phyloP scores from a whole-genome alignment of 2,888 invertebrate species.

The Perizoma flavofasciatum region DNA sequence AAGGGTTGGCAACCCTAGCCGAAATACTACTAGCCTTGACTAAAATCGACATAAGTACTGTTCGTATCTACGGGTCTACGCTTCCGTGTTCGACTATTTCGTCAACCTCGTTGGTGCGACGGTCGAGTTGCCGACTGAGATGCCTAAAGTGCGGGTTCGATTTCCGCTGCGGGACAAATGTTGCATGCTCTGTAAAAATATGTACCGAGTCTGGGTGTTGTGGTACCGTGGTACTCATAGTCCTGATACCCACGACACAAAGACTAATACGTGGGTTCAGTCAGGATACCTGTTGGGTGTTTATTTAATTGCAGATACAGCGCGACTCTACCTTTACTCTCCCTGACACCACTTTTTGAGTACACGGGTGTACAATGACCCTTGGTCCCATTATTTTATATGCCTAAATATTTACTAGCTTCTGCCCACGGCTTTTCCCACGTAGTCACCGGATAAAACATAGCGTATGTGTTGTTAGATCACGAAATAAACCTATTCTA shows the following conservation, averaged over 20 bases:
- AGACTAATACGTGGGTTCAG: too few relatives aligned
- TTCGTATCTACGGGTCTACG: slow-evolving; percentile 53
- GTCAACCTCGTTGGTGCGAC: slow-evolving; percentile 24
- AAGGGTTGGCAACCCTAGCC: slow-evolving; percentile 35
- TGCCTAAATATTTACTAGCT: too few relatives aligned
- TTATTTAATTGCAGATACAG: not conserved
- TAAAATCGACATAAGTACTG: slow-evolving; percentile 50
- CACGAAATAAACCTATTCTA: too few relatives aligned
- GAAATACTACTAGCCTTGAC: slow-evolving; percentile 71
- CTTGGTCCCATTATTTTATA: too few relatives aligned
- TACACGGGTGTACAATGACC: not conserved
- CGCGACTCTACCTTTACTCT: slow-evolving; percentile 26
- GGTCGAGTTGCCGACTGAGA: not conserved
- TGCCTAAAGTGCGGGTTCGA: not conserved
- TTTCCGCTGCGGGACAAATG: not conserved
- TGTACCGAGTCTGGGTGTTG: too few relatives aligned
- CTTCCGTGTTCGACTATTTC: slow-evolving; percentile 56
- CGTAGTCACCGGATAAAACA: too few relatives aligned
- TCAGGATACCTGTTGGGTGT: too few relatives aligned
- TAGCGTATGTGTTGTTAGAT: too few relatives aligned
- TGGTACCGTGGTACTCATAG: too few relatives aligned
- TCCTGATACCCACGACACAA: too few relatives aligned
- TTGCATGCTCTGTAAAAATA: too few relatives aligned
- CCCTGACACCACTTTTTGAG: slow-evolving; percentile 10
- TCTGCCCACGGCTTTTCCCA: too few relatives aligned